Evolutionary conservation across 2,113 vertebrate genomes (phyloP).

Genomic region (Ia io): DNA sequence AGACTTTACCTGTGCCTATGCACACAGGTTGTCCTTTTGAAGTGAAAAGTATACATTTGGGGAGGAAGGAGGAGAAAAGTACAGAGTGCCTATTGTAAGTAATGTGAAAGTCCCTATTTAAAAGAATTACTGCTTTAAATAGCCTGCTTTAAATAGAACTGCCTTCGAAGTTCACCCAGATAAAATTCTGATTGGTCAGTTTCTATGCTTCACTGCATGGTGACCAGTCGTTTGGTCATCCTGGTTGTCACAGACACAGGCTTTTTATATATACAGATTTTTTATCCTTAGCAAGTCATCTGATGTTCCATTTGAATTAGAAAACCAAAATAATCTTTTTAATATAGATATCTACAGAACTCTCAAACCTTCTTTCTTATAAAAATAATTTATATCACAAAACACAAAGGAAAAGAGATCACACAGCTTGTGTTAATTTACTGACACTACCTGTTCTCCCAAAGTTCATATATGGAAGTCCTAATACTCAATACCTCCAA

Average conservation of each 20-base stretch:
- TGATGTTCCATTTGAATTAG: not conserved
- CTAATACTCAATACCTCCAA: not conserved
- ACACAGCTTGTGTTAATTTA: constrained; percentile 36
- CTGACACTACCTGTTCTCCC: not conserved
- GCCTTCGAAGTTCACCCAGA: no score
- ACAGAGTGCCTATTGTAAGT: not conserved
- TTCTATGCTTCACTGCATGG: no score
- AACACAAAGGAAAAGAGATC: constrained; percentile 26
- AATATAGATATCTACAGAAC: not conserved
- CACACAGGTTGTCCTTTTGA: not conserved
- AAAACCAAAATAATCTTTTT: not conserved
- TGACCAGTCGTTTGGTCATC: no score
- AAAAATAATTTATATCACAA: constrained; percentile 44
- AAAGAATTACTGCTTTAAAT: not conserved
- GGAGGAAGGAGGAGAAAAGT: not conserved
- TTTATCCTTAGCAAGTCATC: not conserved
- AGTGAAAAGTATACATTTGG: not conserved
- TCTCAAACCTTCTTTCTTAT: not conserved
- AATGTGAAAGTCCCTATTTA: not conserved
- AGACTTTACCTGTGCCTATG: no score
- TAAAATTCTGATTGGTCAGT: no score
- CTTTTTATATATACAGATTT: no score
- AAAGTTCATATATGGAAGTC: not conserved
- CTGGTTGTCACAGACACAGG: no score
- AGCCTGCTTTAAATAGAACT: not conserved